Base-by-base conservation (phyloP, 2,797 vertebrate genomes). In the Botia almorhae region DNA sequence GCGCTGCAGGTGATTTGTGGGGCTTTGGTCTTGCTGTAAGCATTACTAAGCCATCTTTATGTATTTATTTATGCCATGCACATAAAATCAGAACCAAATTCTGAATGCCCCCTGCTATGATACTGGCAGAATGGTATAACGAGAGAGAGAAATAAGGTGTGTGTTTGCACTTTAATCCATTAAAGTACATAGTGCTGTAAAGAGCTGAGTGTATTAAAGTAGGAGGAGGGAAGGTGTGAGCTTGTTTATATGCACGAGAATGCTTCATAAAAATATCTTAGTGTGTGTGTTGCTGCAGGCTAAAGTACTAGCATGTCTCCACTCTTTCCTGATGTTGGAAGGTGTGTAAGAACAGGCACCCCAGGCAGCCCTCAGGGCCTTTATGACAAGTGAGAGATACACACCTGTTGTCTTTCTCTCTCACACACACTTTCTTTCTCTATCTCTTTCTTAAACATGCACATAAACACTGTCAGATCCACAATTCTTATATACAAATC, bases 301-400 rank as follows among this genome's bases (percentile, higher is more conserved):
- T 89, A 89, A 81, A 88, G 84, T 86, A 89, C 88, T 81, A 80
- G 80, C 53, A 67, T 81, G 74, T 81, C 65, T 86, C 74, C 83
- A 79, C 83, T 76, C 71, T 81, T 84, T 90, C 90, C 90, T 92
- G 90, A 91, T 91, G 76, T 85, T 89, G 88, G 85, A 90, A 91
- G 88, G 86, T 77, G 88, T 93, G 92, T 94, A 90, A 86, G 91
- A 94, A 91, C 91, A 93, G 89, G 87, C 88, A 90, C 92, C 88
- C 69, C 77, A 85, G 91, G 93, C 93, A 91, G 88, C 91, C 93
- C 92, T 92, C 81, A 70, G 91, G 93, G 92, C 87, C 86, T 89
- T 82, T 77, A 82, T 87, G 87, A 89, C 84, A 88, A 56, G 88
- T 84, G 80, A 65, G 87, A 46, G 43, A 86, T 65, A 67, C 75